Base-by-base conservation (phyloP, 2,797 vertebrate genomes). In the Centroberyx gerrardi region DNA sequence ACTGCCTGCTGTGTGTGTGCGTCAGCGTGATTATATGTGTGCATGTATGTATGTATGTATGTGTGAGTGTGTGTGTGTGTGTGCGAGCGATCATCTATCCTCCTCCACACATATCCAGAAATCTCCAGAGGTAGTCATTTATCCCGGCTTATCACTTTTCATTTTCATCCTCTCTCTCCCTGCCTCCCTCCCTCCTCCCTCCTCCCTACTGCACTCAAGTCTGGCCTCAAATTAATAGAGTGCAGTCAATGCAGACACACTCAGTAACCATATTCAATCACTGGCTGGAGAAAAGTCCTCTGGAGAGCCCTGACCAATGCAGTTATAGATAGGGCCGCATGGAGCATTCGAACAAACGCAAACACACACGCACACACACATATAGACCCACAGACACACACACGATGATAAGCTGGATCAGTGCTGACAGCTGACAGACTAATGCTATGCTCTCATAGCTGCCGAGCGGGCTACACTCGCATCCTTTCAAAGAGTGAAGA, bases 211-310 rank as follows among this genome's bases (percentile, higher is more conserved):
- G 53, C 86, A 86, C 80, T 87, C 67, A 80, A 75, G 72, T 84
- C 87, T 77, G 71, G 70, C 78, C 80, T 85, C 87, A 93, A 94
- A 94, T 94, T 90, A 93, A 94, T 94, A 94, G 89, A 89, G 76
- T 88, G 80, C 76, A 89, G 87, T 93, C 86, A 86, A 80, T 62
- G 76, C 82, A 71, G 68, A 82, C 84, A 80, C 83, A 85, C 84
- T 83, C 71, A 71, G 80, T 83, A 91, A 92, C 84, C 74, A 72
- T 75, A 90, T 90, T 93, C 90, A 89, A 84, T 88, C 85, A 86
- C 67, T 2, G 78, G 68, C 80, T 81, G 56, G 72, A 65, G 71
- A 84, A 84, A 87, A 60, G 64, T 82, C 77, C 82, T 82, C 80
- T 65, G 74, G 85, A 87, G 88, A 85, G 65, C 67, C 72, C 55